Conservation (phyloP, 2,113 vertebrate genomes). For the Upupa epops region DNA sequence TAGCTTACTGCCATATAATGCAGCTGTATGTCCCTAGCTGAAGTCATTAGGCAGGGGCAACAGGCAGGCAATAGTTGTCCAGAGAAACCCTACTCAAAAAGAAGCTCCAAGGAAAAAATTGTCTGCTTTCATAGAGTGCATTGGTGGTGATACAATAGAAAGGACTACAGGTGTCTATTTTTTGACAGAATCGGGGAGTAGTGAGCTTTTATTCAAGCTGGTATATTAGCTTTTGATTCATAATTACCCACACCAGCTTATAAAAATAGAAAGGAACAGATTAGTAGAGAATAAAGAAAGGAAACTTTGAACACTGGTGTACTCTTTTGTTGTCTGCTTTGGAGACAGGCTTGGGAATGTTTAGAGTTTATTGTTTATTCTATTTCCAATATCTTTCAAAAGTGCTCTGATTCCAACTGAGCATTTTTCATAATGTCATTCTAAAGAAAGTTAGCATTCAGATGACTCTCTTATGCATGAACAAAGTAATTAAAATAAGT, state of each 20-base stretch:
- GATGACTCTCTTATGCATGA: conserved; percentile 10
- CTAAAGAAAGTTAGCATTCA: conserved; percentile 54
- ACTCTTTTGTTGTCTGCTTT: not conserved
- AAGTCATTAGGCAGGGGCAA: not conserved
- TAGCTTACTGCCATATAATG: not conserved
- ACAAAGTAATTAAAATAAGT: conserved; percentile 31
- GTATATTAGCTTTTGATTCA: not conserved
- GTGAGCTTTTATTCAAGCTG: not conserved
- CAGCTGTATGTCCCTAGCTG: not conserved
- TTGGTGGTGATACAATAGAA: not conserved
- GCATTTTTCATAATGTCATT: conserved; percentile 50
- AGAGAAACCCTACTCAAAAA: not conserved
- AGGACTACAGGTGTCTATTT: not conserved
- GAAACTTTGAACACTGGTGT: not conserved
- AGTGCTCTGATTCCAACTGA: conserved; percentile 28
- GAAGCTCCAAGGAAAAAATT: not conserved
- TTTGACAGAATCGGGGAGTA: not conserved
- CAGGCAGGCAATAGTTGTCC: not conserved
- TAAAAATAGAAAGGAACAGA: not conserved
- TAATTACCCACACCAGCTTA: not conserved
- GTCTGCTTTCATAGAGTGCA: not conserved
- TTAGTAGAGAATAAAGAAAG: not conserved
- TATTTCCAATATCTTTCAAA: conserved; percentile 23
- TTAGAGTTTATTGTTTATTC: not conserved
- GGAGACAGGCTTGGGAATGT: not conserved